Evolutionary conservation across 2,113 vertebrate species (phyloP).

Genomic region (Melanotaenia duboulayi): DNA sequence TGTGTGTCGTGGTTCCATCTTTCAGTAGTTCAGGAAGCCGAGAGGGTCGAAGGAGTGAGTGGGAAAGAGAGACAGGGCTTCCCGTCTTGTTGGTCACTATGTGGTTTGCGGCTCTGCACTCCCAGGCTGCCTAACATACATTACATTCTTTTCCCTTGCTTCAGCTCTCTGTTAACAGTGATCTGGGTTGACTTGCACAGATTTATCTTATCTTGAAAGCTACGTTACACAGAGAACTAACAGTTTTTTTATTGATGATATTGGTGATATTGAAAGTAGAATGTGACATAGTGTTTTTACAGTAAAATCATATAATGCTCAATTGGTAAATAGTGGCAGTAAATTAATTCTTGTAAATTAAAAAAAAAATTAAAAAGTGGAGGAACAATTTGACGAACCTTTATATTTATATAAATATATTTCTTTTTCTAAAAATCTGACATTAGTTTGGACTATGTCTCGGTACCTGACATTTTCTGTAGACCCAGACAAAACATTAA

Average conservation of each 20-base stretch:
- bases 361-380: neutral
- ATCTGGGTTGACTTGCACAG: slow-evolving; percentile 37
- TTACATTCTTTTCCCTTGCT: slow-evolving; percentile 66
- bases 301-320: too few species aligned
- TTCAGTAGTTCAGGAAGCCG: slow-evolving; percentile 59
- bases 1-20: slow-evolving; percentile 69
- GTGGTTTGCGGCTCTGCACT: slow-evolving; percentile 73
- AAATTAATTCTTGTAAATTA: neutral
- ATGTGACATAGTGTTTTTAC: too few species aligned
- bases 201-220: slow-evolving; percentile 21
- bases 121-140: slow-evolving; percentile 48
- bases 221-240: slow-evolving; percentile 10
- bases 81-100: slow-evolving; percentile 49
- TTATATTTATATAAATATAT: slow-evolving; percentile 16
- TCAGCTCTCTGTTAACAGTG: slow-evolving; percentile 40
- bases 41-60: slow-evolving; percentile 47
- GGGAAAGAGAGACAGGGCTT: slow-evolving; percentile 26
- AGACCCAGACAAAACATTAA: slow-evolving; percentile 4
- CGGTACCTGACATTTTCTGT: slow-evolving; percentile 26
- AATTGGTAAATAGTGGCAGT: too few species aligned
- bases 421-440: slow-evolving; percentile 20
- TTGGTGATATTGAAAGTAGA: neutral
- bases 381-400: slow-evolving; percentile 21
- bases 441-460: slow-evolving; percentile 40
- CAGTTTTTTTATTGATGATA: neutral